phyloP scores from a whole-genome alignment of 2,888 invertebrate genomes.

The Agriopis marginaria region DNA sequence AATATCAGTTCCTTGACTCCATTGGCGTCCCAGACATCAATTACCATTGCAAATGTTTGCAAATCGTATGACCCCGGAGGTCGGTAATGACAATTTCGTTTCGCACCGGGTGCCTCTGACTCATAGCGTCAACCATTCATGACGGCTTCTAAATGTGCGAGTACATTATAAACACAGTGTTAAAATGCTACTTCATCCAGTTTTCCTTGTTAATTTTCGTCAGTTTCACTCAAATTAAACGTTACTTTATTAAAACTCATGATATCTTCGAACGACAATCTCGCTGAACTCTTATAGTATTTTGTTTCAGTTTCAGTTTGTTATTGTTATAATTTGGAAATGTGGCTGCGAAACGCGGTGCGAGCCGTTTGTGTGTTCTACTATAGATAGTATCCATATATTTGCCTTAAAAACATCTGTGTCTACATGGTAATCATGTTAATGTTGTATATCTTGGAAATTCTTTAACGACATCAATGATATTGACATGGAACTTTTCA shows the following conservation, averaged over 20 bases:
- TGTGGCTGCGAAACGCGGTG: constrained; percentile 14
- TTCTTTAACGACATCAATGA: constrained; percentile 33
- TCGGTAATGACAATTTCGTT: constrained; percentile 68
- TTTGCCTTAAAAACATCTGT: constrained; percentile 55
- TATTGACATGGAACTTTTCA: constrained; percentile 27
- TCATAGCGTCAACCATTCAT: constrained; percentile 55
- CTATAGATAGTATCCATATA: constrained; percentile 38
- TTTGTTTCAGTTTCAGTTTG: constrained; percentile 15
- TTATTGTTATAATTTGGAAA: constrained; percentile 30
- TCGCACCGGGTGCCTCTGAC: constrained; percentile 55
- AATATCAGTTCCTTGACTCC: not conserved
- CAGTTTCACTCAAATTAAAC: not conserved
- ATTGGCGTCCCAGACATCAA: constrained; percentile 43
- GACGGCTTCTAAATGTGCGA: constrained; percentile 49
- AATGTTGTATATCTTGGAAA: constrained; percentile 38
- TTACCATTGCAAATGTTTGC: constrained; percentile 53
- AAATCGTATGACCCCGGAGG: constrained; percentile 71
- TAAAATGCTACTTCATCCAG: constrained; percentile 8
- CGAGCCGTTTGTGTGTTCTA: constrained; percentile 34
- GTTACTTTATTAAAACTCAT: not conserved
- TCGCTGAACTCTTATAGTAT: not conserved
- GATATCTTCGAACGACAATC: not conserved
- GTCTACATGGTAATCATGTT: constrained; percentile 47
- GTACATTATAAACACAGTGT: constrained; percentile 5
- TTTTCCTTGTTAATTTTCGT: constrained; percentile 4